phyloP scores from a whole-genome alignment of 2,113 vertebrate species.

The Gobiocypris rarus region DNA sequence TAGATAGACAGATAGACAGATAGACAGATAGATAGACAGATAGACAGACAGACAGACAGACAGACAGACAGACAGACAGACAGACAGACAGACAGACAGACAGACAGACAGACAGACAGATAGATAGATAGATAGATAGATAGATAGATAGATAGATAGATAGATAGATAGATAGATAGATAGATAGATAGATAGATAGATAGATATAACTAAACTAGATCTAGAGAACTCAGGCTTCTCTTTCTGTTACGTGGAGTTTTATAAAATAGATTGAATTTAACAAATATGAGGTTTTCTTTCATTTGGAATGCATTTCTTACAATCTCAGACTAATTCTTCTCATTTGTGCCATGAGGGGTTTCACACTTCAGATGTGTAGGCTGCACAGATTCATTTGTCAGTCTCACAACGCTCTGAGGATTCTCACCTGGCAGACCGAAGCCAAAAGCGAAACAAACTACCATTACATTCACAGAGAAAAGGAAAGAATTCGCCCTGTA shows the following conservation, averaged over 20 bases:
- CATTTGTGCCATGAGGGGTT: not conserved
- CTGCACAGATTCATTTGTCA: constrained; percentile 19
- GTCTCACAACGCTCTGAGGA: not conserved
- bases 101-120: no score
- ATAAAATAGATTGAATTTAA: not conserved
- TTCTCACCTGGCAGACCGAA: constrained; percentile 15
- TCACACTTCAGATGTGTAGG: constrained; percentile 8
- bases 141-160: no score
- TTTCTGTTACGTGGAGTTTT: not conserved
- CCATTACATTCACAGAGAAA: constrained; percentile 3
- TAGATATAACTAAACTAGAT: no score
- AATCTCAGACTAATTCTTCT: not conserved
- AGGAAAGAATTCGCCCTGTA: not conserved
- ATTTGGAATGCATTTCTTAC: not conserved
- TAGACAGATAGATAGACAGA: no score
- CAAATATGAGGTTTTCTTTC: constrained; percentile 9
- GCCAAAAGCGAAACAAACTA: not conserved
- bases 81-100: no score
- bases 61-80: no score
- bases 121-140: no score
- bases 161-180: not conserved
- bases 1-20: no score
- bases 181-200: no score
- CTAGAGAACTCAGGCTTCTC: not conserved
- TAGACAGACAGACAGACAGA: no score